Conservation (phyloP, 2,113 vertebrate genomes). For the Balaeniceps rex region DNA sequence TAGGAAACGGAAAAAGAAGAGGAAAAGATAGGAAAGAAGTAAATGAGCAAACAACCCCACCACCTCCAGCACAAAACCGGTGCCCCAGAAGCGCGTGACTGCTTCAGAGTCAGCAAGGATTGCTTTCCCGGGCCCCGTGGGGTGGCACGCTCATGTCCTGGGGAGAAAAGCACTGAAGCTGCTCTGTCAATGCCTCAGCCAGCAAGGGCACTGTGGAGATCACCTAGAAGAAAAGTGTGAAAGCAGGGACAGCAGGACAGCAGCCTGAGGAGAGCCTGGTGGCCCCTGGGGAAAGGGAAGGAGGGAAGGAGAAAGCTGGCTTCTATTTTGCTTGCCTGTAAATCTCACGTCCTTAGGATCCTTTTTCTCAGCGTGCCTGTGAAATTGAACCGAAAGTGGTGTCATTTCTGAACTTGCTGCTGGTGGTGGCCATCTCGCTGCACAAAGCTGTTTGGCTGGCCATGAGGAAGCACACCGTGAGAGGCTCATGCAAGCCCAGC, state of each 20-base stretch:
- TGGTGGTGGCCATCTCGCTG: neutral
- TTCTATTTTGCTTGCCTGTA: neutral
- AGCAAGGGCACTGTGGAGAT: neutral
- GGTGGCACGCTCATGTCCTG: neutral
- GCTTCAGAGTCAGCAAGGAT: neutral
- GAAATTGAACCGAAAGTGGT: neutral
- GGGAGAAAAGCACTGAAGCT: neutral
- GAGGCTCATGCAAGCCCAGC: neutral
- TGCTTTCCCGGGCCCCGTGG: neutral
- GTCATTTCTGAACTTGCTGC: neutral
- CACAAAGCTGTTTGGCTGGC: neutral
- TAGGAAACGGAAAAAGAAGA: neutral
- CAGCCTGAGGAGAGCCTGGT: neutral
- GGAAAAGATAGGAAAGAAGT: neutral
- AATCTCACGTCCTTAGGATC: neutral
- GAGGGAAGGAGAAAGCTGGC: neutral
- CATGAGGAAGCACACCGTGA: neutral
- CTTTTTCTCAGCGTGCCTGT: neutral
- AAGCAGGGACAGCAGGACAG: neutral
- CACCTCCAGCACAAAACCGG: neutral
- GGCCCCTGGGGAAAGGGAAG: neutral
- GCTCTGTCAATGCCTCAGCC: neutral
- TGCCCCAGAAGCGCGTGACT: accelerated
- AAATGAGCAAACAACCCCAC: neutral
- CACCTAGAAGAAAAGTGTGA: neutral